Evolutionary conservation across 2,888 invertebrate species (phyloP), one percentile per base, ranked within the genome.

Genomic region (Dorcus hopei): DNA sequence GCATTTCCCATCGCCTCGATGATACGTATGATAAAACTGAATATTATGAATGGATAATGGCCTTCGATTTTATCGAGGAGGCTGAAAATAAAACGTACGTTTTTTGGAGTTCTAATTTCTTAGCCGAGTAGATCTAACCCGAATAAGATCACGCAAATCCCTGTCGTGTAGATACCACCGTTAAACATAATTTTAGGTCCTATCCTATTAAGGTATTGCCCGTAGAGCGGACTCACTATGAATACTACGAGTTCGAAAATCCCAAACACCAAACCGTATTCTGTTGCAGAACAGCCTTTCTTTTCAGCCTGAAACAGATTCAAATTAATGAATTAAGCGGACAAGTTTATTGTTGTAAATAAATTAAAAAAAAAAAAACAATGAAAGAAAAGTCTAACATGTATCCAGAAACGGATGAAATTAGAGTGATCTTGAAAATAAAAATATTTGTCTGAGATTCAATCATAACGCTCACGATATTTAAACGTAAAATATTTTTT

Each of bases 231-330:
- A 65, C 93, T 92, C 58, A 91, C 84, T 33, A 93, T 72, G 76
- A 93, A 93, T 52, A 93, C 91, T 23, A 90, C 86, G 57, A 94
- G 79, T 74, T 94, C 92, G 77, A 93, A 94, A 43, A 92, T 83
- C 1, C 93, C 93, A 74, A 95, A 94, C 1, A 95, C 93, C 63
- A 93, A 81, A 0, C 95, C 94, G 74, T 91, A 93, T 71, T 93
- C 90, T 8, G 91, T 87, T 0, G 91, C 88, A 11, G 88, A 83
- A 14, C 92, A 91, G 7, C 89, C 89, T 80, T 93, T 93, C 60
- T 82, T 83, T 72, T 90, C 90, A 9, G 93, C 94, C 91, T 92
- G 78, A 8, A 83, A 79, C 39, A 52, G 11, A 33, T 33, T 19
- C 26, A 33, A 33, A 33, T 33, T 6, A 33, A 33, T 33, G 26